Conservation (phyloP, 2,113 vertebrate genomes). For the Athene cunicularia region DNA sequence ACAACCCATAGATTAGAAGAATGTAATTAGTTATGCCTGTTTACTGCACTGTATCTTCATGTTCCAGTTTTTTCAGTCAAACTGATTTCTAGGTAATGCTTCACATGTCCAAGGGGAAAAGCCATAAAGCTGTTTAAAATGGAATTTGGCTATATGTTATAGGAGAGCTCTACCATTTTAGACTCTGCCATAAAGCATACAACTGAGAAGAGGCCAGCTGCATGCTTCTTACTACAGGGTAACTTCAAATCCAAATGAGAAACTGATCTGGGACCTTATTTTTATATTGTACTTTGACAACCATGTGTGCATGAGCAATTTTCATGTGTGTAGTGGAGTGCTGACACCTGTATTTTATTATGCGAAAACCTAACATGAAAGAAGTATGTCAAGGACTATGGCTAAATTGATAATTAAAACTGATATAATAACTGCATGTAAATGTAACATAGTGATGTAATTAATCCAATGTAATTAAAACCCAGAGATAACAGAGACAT, state of each 20-base stretch:
- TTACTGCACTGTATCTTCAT: not conserved
- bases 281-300: not conserved
- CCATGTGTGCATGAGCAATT: not conserved
- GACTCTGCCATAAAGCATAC: not conserved
- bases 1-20: not conserved
- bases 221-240: not conserved
- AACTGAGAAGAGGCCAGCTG: not conserved
- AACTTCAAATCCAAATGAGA: not conserved
- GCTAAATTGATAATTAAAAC: not conserved
- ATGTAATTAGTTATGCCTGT: not conserved
- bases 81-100: not conserved
- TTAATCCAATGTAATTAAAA: not conserved
- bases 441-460: not conserved
- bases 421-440: not conserved
- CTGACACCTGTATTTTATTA: not conserved
- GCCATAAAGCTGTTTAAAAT: not conserved
- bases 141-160: not conserved
- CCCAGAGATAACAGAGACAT: not conserved
- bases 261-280: not conserved
- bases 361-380: not conserved
- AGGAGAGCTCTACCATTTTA: not conserved
- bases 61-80: not conserved
- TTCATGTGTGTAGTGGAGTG: not conserved
- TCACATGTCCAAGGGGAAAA: not conserved
- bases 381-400: not conserved